These are phyloP conservation scores for Acanthis flammea DNA, from an alignment of 2,797 vertebrate species.

Conservation along the genomic window DNA sequence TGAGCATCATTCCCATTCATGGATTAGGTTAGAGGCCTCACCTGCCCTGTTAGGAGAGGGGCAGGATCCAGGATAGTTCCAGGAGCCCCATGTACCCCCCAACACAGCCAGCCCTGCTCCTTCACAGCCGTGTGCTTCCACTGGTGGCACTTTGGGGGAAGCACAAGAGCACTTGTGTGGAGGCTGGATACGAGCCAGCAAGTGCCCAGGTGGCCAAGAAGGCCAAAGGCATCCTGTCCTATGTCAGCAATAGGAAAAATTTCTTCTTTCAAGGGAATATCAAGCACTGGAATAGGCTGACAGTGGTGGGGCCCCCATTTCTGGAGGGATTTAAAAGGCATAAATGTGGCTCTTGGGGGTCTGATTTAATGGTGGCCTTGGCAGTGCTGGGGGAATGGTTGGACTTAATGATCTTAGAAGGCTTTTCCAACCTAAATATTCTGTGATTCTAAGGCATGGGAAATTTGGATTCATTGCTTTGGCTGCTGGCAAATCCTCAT, in stretches of 20 bases:
- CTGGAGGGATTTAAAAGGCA: neutral
- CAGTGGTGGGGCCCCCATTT: neutral
- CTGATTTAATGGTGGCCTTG: neutral
- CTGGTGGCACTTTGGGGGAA: rapidly evolving
- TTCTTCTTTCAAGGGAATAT: neutral
- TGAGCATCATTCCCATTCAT: rapidly evolving
- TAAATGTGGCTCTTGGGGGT: neutral
- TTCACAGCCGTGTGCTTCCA: rapidly evolving
- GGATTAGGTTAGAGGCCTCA: neutral
- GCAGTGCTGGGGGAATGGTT: neutral
- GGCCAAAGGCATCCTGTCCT: neutral
- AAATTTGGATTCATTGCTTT: neutral
- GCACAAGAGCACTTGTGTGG: neutral
- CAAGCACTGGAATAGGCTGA: neutral
- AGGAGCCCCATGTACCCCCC: rapidly evolving
- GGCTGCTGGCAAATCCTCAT: neutral
- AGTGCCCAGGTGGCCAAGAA: neutral
- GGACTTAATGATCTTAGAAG: neutral
- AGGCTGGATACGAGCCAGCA: neutral
- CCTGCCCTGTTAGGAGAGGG: neutral
- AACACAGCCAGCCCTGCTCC: rapidly evolving
- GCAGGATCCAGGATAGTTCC: neutral
- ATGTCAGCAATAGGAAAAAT: neutral
- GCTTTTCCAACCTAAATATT: neutral
- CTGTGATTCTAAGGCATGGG: rapidly evolving